Evolutionary conservation across 2,888 invertebrate species (phyloP), one percentile per base, ranked within the genome.

Genomic region (Temnothorax unifasciatus): DNA sequence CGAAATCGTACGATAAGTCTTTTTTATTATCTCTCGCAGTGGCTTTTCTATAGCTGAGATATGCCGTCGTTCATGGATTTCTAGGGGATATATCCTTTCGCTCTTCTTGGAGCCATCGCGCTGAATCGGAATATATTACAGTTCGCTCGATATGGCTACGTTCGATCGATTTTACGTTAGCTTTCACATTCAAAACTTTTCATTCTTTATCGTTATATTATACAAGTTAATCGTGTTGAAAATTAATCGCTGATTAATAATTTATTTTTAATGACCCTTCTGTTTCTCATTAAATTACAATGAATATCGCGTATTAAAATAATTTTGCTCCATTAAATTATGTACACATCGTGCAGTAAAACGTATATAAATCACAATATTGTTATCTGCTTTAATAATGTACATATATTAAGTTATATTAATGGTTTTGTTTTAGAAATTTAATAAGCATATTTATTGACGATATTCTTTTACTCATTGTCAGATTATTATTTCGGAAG

Each of bases 71-170:
- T 52, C 44, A 47, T 59, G 59, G 73, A 73, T 81, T 81, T 73
- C 47, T 54, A 73, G 6, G n/a, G 59, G 38, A 25, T 68, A 69
- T 71, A 71, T 71, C 59, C 47, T 59, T 71, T 59, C 13, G 47
- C 59, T 71, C 71, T 59, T 79, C 47, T 59, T 77, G 21, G 8
- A 34, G 15, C 54, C n/a, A n/a, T 25, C 29, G n/a, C 18, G 18
- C 44, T 29, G 54, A 77, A 54, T 77, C 77, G 41, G 68, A 68
- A 68, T 68, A 50, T 25, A 77, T 77, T 77, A 77, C 44, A 29
- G 29, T 15, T 21, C 52, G 8, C 34, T n/a, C 18, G 57, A 38
- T 44, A 15, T 47, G 47, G 4, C 8, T 15, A 41, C 4, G 44
- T n/a, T 11, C 21, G 71, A 47, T 59, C 59, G 41, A 66, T 71